These are phyloP conservation scores for Dicaeum eximium DNA, from an alignment of 2,113 vertebrate genomes.

Conservation along the genomic window DNA sequence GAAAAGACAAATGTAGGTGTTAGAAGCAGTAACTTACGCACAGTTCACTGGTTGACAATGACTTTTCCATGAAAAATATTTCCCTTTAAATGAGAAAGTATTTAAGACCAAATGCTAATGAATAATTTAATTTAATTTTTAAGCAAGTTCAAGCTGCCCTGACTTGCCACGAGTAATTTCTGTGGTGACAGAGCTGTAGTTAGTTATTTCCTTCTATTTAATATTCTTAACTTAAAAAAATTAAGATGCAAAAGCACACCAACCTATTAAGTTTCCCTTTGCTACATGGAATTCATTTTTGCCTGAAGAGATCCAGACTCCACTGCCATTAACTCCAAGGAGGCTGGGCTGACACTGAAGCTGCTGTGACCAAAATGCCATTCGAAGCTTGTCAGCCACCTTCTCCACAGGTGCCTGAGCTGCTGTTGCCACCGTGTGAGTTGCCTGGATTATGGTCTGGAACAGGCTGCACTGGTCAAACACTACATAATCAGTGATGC, in stretches of 20 bases:
- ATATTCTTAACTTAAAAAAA: not conserved
- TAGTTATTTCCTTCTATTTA: not conserved
- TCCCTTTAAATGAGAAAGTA: not conserved
- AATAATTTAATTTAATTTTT: not conserved
- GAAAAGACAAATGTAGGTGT: not conserved
- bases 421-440: constrained; percentile 87
- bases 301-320: constrained; percentile 94
- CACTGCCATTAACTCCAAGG: constrained; percentile 82
- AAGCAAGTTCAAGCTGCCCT: not conserved
- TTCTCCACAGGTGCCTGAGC: constrained; percentile 91
- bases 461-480: constrained; percentile 94
- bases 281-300: constrained; percentile 93
- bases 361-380: constrained; percentile 92
- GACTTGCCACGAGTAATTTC: not conserved
- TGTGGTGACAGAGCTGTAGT: not conserved
- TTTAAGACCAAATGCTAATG: not conserved
- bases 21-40: not conserved
- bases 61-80: not conserved
- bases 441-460: constrained; percentile 92
- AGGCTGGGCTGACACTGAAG: constrained; percentile 91
- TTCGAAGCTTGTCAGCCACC: constrained; percentile 86
- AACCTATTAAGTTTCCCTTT: constrained; percentile 88
- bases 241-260: not conserved
- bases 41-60: not conserved
- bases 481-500: constrained; percentile 95